Conservation (phyloP, 1,140 invertebrate species). For the Pentalonia nigronervosa region DNA sequence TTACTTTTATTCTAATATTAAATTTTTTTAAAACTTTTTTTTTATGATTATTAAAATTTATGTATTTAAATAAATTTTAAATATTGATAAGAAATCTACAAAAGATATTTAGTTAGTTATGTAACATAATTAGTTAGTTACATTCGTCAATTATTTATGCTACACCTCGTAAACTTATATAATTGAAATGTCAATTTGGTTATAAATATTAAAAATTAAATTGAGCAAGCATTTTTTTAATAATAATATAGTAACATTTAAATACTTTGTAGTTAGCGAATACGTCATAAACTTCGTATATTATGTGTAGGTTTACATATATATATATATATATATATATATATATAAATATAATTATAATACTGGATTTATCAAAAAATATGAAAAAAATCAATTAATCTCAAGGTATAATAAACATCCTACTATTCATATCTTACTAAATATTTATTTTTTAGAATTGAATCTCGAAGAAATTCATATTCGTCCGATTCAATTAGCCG, state of each 20-base stretch:
- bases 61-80: no score
- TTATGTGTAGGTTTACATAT: neutral
- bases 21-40: no score
- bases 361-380: neutral
- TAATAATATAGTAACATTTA: neutral
- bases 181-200: neutral
- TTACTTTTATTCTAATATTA: neutral
- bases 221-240: neutral
- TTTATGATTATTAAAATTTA: no score
- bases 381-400: neutral
- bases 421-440: neutral
- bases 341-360: no score
- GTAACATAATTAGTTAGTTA: neutral
- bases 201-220: neutral
- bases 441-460: constrained; percentile 29
- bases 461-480: constrained; percentile 45
- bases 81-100: no score
- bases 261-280: neutral
- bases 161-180: neutral
- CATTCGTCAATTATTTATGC: neutral
- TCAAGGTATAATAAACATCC: neutral
- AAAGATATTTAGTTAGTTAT: no score
- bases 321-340: no score
- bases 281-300: neutral
- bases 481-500: constrained; percentile 38